Conservation (phyloP, 2,888 invertebrate species). For the Digitonthophagus gazella region DNA sequence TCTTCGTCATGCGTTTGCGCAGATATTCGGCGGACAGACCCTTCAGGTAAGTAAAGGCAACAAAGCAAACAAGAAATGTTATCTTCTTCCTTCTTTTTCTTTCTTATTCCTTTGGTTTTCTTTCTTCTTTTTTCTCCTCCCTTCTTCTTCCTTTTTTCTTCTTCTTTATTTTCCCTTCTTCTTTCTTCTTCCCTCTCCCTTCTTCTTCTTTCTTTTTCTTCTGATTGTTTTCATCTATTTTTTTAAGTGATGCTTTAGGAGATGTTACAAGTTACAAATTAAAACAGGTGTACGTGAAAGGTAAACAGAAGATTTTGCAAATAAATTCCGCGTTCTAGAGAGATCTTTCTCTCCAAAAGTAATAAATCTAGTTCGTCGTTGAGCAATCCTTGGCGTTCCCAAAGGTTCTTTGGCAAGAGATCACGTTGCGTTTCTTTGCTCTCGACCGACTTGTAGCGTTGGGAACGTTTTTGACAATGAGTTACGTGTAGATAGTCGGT, state of each 20-base stretch:
- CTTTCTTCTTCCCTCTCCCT: background rate
- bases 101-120: conserved; percentile 1
- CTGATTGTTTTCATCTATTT: background rate
- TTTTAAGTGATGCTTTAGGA: too few species aligned
- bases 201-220: background rate
- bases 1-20: conserved; percentile 39
- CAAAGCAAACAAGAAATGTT: conserved; percentile 29
- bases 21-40: conserved; percentile 41
- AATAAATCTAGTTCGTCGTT: background rate
- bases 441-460: background rate
- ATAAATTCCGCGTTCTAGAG: too few species aligned
- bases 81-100: conserved; percentile 30
- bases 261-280: too few species aligned
- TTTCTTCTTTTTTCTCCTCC: conserved; percentile 14
- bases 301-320: background rate
- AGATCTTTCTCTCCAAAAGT: background rate
- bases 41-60: background rate
- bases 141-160: conserved; percentile 5
- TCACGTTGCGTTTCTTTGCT: too few species aligned
- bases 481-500: background rate
- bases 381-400: background rate
- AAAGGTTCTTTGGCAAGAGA: background rate
- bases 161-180: too few species aligned
- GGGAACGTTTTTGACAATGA: background rate
- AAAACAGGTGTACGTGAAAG: background rate